Conservation (phyloP, 2,113 vertebrate genomes). For the Lophura nycthemera region DNA sequence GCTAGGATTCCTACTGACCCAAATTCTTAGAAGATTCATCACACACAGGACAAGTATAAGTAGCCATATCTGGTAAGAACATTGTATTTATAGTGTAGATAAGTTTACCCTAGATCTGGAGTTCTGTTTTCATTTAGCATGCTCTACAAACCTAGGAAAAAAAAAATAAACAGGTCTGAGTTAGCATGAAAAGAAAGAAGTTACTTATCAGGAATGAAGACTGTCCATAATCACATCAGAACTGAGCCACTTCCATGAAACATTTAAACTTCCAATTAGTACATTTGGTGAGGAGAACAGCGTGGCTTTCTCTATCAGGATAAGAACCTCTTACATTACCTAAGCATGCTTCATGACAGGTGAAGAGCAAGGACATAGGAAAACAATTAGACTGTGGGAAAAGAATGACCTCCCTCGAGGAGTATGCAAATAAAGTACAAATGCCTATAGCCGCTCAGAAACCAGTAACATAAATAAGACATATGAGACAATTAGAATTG, state of each 20-base stretch:
- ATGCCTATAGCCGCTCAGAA: not conserved
- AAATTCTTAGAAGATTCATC: not conserved
- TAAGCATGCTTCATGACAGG: not conserved
- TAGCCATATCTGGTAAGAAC: not conserved
- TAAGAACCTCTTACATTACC: not conserved
- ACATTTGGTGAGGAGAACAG: not conserved
- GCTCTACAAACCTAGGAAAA: not conserved
- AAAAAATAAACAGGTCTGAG: not conserved
- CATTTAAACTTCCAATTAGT: not conserved
- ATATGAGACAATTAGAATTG: not conserved
- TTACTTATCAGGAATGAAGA: not conserved
- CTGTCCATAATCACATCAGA: not conserved
- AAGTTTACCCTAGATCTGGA: not conserved
- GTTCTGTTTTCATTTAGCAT: not conserved
- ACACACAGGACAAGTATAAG: not conserved
- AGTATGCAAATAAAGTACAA: not conserved
- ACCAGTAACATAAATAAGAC: not conserved
- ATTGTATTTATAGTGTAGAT: not conserved
- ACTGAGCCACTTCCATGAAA: not conserved
- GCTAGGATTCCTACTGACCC: not conserved
- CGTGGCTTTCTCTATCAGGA: not conserved
- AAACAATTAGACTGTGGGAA: not conserved
- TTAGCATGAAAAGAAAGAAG: not conserved
- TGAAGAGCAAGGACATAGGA: not conserved
- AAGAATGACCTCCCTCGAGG: not conserved